phyloP scores from a whole-genome alignment of 2,797 vertebrate genomes.

The Tinamus major region DNA sequence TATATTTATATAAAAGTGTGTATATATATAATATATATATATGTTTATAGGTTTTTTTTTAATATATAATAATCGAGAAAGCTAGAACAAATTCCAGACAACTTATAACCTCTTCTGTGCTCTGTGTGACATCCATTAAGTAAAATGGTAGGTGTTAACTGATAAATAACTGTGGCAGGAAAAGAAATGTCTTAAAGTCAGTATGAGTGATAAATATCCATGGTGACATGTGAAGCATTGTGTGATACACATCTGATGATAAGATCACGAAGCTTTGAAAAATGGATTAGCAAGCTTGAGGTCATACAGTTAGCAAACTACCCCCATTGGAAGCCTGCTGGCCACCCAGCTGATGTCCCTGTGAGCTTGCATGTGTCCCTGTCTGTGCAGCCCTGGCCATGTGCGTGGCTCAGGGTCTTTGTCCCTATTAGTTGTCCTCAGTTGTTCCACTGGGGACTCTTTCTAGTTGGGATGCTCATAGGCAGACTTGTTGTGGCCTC shows the following conservation, averaged over 20 bases:
- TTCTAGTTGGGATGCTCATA: background rate
- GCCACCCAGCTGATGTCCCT: background rate
- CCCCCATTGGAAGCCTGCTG: background rate
- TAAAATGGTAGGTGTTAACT: background rate
- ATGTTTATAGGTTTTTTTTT: too few species aligned
- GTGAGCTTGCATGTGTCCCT: background rate
- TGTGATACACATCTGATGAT: background rate
- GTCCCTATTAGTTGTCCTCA: background rate
- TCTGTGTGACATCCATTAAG: background rate
- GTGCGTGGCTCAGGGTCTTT: background rate
- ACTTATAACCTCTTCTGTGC: background rate
- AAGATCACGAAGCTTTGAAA: background rate
- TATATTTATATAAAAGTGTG: background rate
- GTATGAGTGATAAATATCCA: background rate
- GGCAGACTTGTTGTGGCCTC: accelerated
- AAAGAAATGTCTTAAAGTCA: background rate
- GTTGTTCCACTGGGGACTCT: background rate
- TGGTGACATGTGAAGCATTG: background rate
- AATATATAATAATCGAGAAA: background rate
- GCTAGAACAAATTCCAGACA: background rate
- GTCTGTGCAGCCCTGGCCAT: background rate
- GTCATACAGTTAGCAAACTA: background rate
- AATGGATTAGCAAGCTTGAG: background rate
- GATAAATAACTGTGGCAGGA: background rate
- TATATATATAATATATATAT: too few species aligned